Base-by-base conservation (phyloP, 2,113 vertebrate genomes). In the Archilochus colubris region DNA sequence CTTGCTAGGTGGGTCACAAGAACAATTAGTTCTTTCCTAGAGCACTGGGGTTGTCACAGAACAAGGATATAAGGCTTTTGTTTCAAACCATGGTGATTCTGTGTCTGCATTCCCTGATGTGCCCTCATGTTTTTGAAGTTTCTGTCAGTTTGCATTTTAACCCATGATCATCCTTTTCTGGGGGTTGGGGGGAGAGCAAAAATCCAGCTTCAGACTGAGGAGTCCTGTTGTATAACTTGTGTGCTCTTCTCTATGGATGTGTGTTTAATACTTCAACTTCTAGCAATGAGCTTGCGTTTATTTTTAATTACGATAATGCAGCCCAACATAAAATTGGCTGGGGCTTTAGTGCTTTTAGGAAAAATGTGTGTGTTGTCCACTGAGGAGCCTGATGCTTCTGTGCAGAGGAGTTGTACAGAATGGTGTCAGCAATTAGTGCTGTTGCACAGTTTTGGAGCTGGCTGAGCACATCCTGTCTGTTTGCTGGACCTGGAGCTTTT, bases 331-430 rank as follows among this genome's bases (percentile, higher is more conserved):
- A 54, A 82, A 66, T 17, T 46, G 70, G 15, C 40, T 36, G 9
- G 4, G 51, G 36, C 48, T 74, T 83, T 31, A 16, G 64, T 33
- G 20, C 48, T 88, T 92, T 53, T 8, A 51, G 73, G 63, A 62
- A 2, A 50, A 72, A 16, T 0, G 14, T 1, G 3, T 4, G 0
- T 28, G 44, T 30, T 76, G 46, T 51, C 67, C 2, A 0, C 57
- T 43, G 76, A 17, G 54, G 82, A 53, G 36, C 0, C 18, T 5
- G 4, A 24, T 61, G 7, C 19, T 50, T 24, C 1, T 27, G 17
- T 22, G 27, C 48, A 5, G 31, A 67, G 38, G 70, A 31, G 40
- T 4, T 55, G 80, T 40, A 3, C 44, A 28, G 55, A 22, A 6
- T 28, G 6, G 28, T 28, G 59, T n/a, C 44, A 11, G 51, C 16